A percentile compares a stretch with the other conserved stretches of the same genome.
These are phyloP conservation scores for Lithobates pipiens DNA, from an alignment of 2,797 vertebrate species.

Conservation along the genomic window DNA sequence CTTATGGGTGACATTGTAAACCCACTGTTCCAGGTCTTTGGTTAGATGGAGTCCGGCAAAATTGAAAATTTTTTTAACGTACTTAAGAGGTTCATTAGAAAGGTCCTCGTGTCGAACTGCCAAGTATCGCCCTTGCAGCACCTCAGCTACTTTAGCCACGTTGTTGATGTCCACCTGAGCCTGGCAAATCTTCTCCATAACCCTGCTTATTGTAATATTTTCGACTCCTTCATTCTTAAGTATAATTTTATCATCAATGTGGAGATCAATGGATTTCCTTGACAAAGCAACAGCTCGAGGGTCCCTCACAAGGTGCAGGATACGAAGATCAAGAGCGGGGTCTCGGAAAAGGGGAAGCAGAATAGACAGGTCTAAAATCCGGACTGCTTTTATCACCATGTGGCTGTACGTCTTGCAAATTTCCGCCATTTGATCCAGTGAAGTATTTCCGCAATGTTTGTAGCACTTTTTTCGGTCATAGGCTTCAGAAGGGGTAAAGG, in stretches of 20 bases:
- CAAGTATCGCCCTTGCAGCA: slow-evolving; percentile 73
- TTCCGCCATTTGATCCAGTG: slow-evolving; percentile 72
- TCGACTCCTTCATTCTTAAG: slow-evolving; percentile 62
- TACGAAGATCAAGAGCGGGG: neutral
- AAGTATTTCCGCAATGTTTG: slow-evolving; percentile 73
- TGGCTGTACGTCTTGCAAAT: slow-evolving; percentile 9
- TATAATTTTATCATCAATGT: slow-evolving; percentile 60
- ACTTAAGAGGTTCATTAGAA: slow-evolving; percentile 74
- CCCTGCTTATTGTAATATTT: neutral
- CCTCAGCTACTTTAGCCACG: neutral
- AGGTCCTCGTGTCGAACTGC: slow-evolving; percentile 83
- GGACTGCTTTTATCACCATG: neutral
- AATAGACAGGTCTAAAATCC: neutral
- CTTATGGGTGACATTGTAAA: slow-evolving; percentile 78
- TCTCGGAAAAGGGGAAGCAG: neutral
- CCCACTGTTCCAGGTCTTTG: slow-evolving; percentile 75
- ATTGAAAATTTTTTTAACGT: slow-evolving; percentile 75
- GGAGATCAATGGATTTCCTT: neutral
- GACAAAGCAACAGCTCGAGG: slow-evolving; percentile 22
- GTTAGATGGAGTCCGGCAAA: slow-evolving; percentile 78
- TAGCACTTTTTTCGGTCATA: slow-evolving; percentile 64
- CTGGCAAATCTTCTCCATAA: neutral
- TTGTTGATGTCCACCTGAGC: neutral
- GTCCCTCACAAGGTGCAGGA: slow-evolving; percentile 36
- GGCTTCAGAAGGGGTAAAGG: slow-evolving; percentile 72